These are phyloP conservation scores for Triplophysa yarkandensis DNA, from an alignment of 2,797 vertebrate genomes.

Conservation along the genomic window DNA sequence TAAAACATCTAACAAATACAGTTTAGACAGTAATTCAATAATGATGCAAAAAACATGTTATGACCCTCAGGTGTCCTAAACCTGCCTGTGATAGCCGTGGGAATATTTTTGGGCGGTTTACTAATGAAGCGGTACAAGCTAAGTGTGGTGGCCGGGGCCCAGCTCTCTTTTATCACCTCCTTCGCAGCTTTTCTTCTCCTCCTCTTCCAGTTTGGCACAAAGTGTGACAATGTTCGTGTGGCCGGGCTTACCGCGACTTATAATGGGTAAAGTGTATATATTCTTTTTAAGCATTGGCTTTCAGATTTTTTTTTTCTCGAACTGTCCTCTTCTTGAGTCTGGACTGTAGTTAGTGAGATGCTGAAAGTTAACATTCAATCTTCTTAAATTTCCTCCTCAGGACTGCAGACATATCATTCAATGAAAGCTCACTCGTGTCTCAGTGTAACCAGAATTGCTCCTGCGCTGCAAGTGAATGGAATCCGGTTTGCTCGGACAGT, in stretches of 20 bases:
- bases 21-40: background rate
- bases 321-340: too few relatives aligned
- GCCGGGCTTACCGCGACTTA: conserved; percentile 81
- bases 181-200: conserved; percentile 75
- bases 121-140: conserved; percentile 85
- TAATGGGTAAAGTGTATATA: conserved; percentile 73
- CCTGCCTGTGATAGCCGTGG: conserved; percentile 77
- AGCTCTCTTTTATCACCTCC: conserved; percentile 77
- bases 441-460: conserved; percentile 84
- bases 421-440: conserved; percentile 68
- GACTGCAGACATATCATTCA: conserved; percentile 64
- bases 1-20: too few relatives aligned
- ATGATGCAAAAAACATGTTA: background rate
- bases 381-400: conserved; percentile 64
- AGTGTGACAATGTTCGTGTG: conserved; percentile 79
- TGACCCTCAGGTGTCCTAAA: conserved; percentile 74
- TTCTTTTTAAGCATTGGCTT: background rate
- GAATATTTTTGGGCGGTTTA: conserved; percentile 82
- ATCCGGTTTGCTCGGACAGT: conserved; percentile 87
- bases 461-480: conserved; percentile 82
- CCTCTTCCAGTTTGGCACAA: conserved; percentile 75
- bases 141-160: conserved; percentile 77
- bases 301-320: background rate
- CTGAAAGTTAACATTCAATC: background rate
- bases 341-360: background rate